Percentiles rank a stretch among this genome's conserved stretches.
phyloP scores from a whole-genome alignment of 2,113 vertebrate species.

The Tachysurus fulvidraco region DNA sequence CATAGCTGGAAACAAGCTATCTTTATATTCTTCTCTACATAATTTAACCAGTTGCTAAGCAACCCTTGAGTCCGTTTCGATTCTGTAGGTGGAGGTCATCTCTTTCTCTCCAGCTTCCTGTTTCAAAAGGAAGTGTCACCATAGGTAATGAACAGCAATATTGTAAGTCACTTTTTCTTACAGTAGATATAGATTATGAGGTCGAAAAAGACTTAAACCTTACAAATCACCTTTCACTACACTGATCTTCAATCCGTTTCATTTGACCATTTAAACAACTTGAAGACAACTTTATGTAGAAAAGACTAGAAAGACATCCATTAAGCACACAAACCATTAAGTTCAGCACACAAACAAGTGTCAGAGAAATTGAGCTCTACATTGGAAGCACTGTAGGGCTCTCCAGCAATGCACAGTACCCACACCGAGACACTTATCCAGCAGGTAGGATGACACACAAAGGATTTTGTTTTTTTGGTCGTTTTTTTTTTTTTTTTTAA shows the following conservation, averaged over 20 bases:
- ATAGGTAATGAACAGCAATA: neutral
- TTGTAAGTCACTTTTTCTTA: neutral
- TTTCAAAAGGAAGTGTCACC: neutral
- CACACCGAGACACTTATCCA: neutral
- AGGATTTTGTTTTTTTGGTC: neutral
- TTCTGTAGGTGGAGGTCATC: neutral
- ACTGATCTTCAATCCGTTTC: neutral
- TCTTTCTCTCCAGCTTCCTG: neutral
- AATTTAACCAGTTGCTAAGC: neutral
- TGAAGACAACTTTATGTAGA: neutral
- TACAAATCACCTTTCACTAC: neutral
- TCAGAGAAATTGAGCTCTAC: neutral
- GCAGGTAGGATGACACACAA: neutral
- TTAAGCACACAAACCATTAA: too few species aligned
- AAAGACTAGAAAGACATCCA: neutral
- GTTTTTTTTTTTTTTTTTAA: neutral
- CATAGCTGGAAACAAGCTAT: neutral
- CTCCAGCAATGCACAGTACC: slow-evolving; percentile 1
- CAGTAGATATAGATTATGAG: neutral
- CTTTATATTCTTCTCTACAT: neutral
- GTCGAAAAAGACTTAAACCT: neutral
- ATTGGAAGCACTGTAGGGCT: neutral
- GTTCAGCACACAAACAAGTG: neutral
- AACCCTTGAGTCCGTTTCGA: neutral
- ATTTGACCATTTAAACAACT: neutral